Conservation (phyloP, 2,888 invertebrate species). For the Temnothorax rugatulus region DNA sequence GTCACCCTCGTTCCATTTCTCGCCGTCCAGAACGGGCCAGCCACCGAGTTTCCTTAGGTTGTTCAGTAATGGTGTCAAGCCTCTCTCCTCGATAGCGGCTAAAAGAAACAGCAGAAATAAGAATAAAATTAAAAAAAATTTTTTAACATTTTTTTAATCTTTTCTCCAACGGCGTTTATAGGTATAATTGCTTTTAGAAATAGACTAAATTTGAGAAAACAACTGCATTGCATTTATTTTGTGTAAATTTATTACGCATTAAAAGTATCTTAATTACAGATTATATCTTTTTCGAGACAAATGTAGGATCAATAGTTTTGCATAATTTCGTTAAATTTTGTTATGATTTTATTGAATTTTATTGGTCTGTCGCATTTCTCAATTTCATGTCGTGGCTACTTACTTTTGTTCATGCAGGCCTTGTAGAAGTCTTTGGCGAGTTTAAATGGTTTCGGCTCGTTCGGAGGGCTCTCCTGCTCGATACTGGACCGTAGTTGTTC, state of each 20-base stretch:
- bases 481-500: constrained; percentile 91
- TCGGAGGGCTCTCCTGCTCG: constrained; percentile 88
- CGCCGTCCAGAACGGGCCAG: constrained; percentile 96
- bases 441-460: constrained; percentile 91
- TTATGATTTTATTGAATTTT: not conserved
- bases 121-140: not conserved
- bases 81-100: constrained; percentile 94
- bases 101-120: constrained; percentile 57
- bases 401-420: constrained; percentile 96
- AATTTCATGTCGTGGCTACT: constrained; percentile 83
- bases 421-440: constrained; percentile 94
- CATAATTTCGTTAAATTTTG: not conserved
- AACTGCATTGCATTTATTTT: constrained; percentile 2
- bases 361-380: not conserved
- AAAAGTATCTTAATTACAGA: not conserved
- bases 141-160: not conserved
- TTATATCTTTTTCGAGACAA: not conserved
- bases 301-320: not conserved
- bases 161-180: not conserved
- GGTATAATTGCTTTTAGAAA: not conserved
- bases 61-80: constrained; percentile 90
- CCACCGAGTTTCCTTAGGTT: constrained; percentile 94
- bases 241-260: not conserved
- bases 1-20: constrained; percentile 90
- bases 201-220: not conserved